A percentile compares a stretch with the other conserved stretches of the same genome.
Evolutionary conservation across 2,113 vertebrate genomes (phyloP).

Genomic region (Eupsittula cactorum): DNA sequence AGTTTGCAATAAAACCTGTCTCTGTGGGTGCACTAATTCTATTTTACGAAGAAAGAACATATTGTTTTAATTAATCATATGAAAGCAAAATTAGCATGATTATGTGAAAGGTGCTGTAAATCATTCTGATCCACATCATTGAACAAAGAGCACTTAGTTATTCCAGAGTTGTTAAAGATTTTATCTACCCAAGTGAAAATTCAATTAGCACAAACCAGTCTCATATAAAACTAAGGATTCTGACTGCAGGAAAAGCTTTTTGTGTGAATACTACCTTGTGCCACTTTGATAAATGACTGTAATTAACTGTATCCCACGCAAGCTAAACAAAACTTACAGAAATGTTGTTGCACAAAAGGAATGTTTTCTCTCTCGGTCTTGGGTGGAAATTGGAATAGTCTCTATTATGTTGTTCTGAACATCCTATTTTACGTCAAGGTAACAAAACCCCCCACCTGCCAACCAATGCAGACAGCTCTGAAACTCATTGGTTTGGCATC

Average conservation of each 20-base stretch:
- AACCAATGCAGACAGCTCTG: not conserved
- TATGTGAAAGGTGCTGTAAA: constrained; percentile 81
- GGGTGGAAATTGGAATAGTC: constrained; percentile 46
- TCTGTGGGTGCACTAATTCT: constrained; percentile 73
- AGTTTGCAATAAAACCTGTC: constrained; percentile 73
- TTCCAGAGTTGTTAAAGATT: constrained; percentile 81
- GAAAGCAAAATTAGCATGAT: constrained; percentile 82
- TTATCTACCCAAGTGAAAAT: constrained; percentile 85
- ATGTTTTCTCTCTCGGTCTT: constrained; percentile 41
- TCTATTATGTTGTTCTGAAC: constrained; percentile 29
- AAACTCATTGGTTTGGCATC: not conserved
- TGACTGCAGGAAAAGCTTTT: constrained; percentile 72
- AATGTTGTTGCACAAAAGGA: constrained; percentile 69
- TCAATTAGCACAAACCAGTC: constrained; percentile 78
- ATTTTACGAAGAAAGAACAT: constrained; percentile 76
- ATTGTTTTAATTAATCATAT: constrained; percentile 86
- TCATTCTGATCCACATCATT: constrained; percentile 76
- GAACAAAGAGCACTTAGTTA: constrained; percentile 80
- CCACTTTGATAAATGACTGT: constrained; percentile 85
- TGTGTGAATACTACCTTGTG: constrained; percentile 77
- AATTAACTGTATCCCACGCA: constrained; percentile 82
- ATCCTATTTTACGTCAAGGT: not conserved
- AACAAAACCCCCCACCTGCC: not conserved
- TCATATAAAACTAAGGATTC: constrained; percentile 76
- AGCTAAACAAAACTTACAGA: constrained; percentile 81